These are phyloP conservation scores for Hirundo rustica DNA, from an alignment of 2,797 vertebrate genomes.

Conservation along the genomic window DNA sequence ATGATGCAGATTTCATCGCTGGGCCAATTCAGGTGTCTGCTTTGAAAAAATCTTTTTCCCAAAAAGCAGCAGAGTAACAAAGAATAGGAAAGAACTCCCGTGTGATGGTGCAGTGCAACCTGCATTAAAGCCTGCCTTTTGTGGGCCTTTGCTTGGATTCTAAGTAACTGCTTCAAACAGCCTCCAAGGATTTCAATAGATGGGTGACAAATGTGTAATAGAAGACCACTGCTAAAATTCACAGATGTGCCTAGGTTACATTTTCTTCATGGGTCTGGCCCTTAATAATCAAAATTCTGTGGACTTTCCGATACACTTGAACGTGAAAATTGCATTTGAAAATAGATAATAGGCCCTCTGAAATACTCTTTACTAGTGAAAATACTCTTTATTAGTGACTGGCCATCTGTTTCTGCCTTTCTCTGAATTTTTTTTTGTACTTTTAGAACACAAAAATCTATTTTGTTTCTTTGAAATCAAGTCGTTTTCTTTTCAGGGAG, in stretches of 20 bases:
- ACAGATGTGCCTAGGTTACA: neutral
- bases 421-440: neutral
- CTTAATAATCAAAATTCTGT: neutral
- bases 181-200: neutral
- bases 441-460: neutral
- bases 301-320: neutral
- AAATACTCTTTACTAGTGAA: neutral
- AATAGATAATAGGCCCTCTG: neutral
- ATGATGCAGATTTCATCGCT: neutral
- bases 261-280: neutral
- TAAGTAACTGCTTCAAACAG: neutral
- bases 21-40: neutral
- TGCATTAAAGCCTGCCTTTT: neutral
- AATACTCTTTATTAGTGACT: neutral
- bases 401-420: neutral
- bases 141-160: neutral
- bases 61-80: neutral
- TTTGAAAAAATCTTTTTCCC: neutral
- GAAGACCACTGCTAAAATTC: neutral
- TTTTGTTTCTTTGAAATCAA: neutral
- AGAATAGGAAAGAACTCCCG: neutral
- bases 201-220: neutral
- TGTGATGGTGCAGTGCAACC: neutral
- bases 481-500: neutral
- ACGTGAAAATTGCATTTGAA: neutral